Conservation (phyloP, 2,113 vertebrate species). For the Phalacrocorax brasilianus region DNA sequence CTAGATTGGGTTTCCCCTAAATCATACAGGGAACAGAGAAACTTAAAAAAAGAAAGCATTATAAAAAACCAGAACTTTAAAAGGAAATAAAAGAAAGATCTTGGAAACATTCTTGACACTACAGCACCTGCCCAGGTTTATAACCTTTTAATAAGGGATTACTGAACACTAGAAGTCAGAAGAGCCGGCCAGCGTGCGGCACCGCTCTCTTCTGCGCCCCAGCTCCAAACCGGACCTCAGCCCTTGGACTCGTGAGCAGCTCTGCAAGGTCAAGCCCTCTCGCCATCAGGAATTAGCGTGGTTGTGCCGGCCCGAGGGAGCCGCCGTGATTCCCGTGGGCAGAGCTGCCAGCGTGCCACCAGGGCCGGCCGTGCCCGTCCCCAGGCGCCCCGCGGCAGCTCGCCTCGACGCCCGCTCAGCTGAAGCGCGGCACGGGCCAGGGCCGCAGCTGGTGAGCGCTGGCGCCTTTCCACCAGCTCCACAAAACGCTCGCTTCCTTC, state of each 20-base stretch:
- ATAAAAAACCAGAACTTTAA: background rate
- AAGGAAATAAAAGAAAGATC: background rate
- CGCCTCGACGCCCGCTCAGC: rapidly evolving
- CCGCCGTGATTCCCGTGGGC: rapidly evolving
- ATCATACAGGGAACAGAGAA: background rate
- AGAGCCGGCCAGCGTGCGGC: background rate
- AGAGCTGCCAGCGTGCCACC: background rate
- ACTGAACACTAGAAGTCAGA: background rate
- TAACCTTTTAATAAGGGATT: background rate
- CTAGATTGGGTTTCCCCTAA: background rate
- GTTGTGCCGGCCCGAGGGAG: rapidly evolving
- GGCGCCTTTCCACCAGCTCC: background rate
- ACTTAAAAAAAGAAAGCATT: background rate
- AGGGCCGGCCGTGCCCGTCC: background rate
- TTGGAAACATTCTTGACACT: background rate
- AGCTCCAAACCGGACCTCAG: background rate
- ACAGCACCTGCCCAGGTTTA: background rate
- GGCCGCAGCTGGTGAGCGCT: background rate
- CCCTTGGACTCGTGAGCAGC: rapidly evolving
- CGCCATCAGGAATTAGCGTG: rapidly evolving
- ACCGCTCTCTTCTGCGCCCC: background rate
- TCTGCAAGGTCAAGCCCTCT: background rate
- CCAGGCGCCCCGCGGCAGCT: rapidly evolving
- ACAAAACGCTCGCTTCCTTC: background rate
- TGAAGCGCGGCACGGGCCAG: background rate